These are phyloP conservation scores for Halcyon leucocephala DNA, from an alignment of 2,797 vertebrate species.

Conservation along the genomic window DNA sequence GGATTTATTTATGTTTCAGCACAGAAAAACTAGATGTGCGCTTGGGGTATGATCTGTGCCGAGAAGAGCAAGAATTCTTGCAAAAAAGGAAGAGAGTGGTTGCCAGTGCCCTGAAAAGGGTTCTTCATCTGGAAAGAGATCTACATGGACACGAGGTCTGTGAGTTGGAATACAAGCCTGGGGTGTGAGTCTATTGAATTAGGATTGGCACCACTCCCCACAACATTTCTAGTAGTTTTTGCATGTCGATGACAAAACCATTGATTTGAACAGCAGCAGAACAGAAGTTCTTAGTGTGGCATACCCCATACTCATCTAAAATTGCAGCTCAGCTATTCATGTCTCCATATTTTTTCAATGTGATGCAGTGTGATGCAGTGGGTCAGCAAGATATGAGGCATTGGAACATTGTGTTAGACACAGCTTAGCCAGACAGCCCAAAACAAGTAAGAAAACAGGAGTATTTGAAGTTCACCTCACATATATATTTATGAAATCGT, in stretches of 20 bases:
- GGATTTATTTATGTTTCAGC: constrained; percentile 66
- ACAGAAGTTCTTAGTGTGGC: not conserved
- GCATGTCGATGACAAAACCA: not conserved
- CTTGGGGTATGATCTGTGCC: constrained; percentile 81
- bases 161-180: not conserved
- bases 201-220: not conserved
- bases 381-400: not conserved
- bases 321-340: not conserved
- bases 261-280: not conserved
- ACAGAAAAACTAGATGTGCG: constrained; percentile 77
- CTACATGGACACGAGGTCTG: constrained; percentile 78
- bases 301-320: not conserved
- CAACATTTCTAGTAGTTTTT: not conserved
- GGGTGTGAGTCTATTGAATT: not conserved
- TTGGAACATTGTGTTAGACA: not conserved
- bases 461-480: not conserved
- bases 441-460: not conserved
- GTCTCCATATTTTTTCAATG: not conserved
- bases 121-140: constrained; percentile 75
- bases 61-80: constrained; percentile 82
- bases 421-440: not conserved
- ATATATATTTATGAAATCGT: not conserved
- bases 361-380: not conserved
- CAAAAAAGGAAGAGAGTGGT: constrained; percentile 80
- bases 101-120: constrained; percentile 76